Percentiles rank a stretch among this genome's conserved stretches.
phyloP scores from a whole-genome alignment of 2,113 vertebrate genomes.

The Neolamprologus devosi region DNA sequence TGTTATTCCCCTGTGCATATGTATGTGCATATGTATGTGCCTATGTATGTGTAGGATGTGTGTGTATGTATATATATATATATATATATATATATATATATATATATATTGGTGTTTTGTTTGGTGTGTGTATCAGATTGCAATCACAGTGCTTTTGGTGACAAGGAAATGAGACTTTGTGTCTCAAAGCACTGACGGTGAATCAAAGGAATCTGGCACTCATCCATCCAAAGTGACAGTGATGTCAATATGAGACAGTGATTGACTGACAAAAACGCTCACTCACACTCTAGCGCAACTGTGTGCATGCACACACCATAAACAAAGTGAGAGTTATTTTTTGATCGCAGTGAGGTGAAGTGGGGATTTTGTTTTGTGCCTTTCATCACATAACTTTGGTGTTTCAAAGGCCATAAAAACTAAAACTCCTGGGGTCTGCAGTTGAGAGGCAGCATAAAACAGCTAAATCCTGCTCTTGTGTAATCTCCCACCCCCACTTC shows the following conservation, averaged over 20 bases:
- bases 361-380: not conserved
- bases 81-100: not conserved
- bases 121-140: constrained; percentile 39
- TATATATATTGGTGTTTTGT: constrained; percentile 7
- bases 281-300: not conserved
- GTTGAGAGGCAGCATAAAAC: constrained; percentile 47
- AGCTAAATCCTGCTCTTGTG: constrained; percentile 40
- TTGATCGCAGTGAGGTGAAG: constrained; percentile 39
- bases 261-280: constrained; percentile 43
- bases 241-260: constrained; percentile 55
- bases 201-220: constrained; percentile 63
- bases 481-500: constrained; percentile 30
- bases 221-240: constrained; percentile 62
- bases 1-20: constrained; percentile 38
- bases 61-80: rapidly evolving
- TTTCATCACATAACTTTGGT: constrained; percentile 48
- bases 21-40: constrained; percentile 20
- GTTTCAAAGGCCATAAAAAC: constrained; percentile 43
- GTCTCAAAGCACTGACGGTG: constrained; percentile 47
- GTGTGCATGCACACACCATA: constrained; percentile 2
- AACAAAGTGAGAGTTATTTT: constrained; percentile 9
- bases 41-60: not conserved
- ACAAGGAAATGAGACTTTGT: constrained; percentile 62
- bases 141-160: constrained; percentile 48
- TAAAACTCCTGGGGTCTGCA: constrained; percentile 32